Evolutionary conservation across 2,797 vertebrate genomes (phyloP).

Genomic region (Peromyscus aztecus): DNA sequence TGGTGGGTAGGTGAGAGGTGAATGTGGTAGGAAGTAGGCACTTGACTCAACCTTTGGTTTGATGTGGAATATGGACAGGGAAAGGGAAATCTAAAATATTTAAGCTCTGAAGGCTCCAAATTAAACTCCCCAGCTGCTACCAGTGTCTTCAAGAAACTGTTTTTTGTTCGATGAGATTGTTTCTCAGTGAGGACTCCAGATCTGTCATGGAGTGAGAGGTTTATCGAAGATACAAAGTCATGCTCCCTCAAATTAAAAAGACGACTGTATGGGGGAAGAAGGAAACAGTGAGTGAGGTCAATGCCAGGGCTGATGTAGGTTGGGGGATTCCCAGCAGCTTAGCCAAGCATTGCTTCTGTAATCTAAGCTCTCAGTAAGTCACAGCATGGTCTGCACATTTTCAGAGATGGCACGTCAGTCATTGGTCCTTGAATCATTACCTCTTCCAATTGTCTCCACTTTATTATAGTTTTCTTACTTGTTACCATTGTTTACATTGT

Average conservation of each 20-base stretch:
- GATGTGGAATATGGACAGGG: not conserved
- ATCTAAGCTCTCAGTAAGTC: not conserved
- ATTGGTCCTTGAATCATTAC: not conserved
- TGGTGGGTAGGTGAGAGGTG: not conserved
- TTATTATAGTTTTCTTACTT: not conserved
- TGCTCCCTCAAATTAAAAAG: not conserved
- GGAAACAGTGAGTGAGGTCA: not conserved
- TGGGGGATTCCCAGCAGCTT: not conserved
- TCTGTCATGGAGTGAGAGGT: not conserved
- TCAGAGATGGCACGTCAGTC: not conserved
- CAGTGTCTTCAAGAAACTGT: not conserved
- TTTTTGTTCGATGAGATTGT: not conserved
- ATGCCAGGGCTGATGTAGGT: not conserved
- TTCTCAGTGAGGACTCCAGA: not conserved
- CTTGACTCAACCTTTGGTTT: not conserved
- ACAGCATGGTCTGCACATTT: not conserved
- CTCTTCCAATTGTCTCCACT: not conserved
- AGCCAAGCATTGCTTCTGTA: not conserved
- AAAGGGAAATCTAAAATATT: not conserved
- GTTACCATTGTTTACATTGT: conserved; percentile 1
- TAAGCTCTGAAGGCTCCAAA: not conserved
- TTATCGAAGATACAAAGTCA: not conserved
- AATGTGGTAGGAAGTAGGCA: not conserved
- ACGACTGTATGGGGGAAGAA: not conserved
- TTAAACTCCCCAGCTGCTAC: not conserved